Conservation (phyloP, 2,888 invertebrate species). For the Seira ritae region DNA sequence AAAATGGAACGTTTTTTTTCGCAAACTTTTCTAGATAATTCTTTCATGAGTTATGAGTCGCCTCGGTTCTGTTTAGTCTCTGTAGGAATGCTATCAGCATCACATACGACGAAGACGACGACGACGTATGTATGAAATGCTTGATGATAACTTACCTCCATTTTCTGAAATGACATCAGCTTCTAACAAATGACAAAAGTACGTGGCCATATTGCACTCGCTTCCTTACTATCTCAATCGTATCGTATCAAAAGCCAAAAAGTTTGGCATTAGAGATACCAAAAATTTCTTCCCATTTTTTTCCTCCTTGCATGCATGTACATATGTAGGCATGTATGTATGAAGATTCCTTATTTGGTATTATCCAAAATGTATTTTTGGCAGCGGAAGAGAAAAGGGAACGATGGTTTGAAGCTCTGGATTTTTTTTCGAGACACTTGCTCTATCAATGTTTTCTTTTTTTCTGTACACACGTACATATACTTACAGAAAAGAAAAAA, state of each 20-base stretch:
- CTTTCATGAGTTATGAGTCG: slow-evolving; percentile 4
- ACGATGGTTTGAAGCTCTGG: neutral
- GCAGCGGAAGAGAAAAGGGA: neutral
- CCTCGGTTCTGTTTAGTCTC: neutral
- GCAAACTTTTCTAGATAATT: neutral
- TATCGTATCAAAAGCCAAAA: slow-evolving; percentile 11
- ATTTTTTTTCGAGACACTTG: neutral
- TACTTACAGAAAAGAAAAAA: neutral
- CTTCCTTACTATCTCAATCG: slow-evolving; percentile 1
- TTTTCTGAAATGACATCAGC: slow-evolving; percentile 7
- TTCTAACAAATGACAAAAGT: slow-evolving; percentile 7
- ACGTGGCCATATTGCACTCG: slow-evolving; percentile 1
- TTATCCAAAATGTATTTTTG: slow-evolving; percentile 6
- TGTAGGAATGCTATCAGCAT: neutral
- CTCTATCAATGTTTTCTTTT: neutral
- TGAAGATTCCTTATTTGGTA: neutral
- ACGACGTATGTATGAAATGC: neutral
- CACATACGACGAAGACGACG: neutral
- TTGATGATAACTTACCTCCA: slow-evolving; percentile 11
- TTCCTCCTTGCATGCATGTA: neutral
- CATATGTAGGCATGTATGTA: neutral
- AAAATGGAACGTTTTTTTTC: no score
- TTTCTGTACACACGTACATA: no score
- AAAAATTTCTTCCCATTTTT: neutral
- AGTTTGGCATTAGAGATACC: slow-evolving; percentile 3